A percentile compares a stretch with the other conserved stretches of the same genome.
Evolutionary conservation across 2,113 vertebrate species (phyloP).

Genomic region (Regulus satrapa): DNA sequence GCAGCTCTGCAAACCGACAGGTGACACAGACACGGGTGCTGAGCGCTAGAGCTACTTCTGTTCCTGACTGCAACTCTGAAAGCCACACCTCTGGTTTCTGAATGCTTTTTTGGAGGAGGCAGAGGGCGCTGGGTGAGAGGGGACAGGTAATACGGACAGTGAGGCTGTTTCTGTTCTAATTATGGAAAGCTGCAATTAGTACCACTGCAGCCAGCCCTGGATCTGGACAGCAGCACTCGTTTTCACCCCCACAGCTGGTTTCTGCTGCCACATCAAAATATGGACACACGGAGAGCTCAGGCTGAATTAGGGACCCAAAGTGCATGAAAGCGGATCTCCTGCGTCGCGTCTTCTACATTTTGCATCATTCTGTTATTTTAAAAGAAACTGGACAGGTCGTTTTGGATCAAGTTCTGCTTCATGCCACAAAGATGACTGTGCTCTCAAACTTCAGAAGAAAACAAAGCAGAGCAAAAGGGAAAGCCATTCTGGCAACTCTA

Average conservation of each 20-base stretch:
- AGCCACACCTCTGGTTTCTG: not conserved
- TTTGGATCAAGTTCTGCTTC: not conserved
- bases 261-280: not conserved
- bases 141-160: not conserved
- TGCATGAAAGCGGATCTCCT: not conserved
- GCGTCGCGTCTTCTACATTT: not conserved
- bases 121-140: too few relatives aligned
- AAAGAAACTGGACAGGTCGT: not conserved
- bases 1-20: conserved; percentile 55
- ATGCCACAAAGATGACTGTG: not conserved
- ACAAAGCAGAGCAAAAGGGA: not conserved
- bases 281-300: not conserved
- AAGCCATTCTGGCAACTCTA: not conserved
- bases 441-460: not conserved
- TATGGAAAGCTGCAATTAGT: not conserved
- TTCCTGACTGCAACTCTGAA: not conserved
- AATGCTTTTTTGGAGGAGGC: not conserved
- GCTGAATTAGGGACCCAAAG: not conserved
- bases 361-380: not conserved
- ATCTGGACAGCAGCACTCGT: not conserved
- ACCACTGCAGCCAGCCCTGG: not conserved
- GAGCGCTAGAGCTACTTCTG: rapidly evolving
- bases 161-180: not conserved
- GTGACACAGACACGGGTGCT: rapidly evolving
- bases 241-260: not conserved